These are phyloP conservation scores for Plodia interpunctella DNA, from an alignment of 1,140 invertebrate genomes.

Conservation along the genomic window DNA sequence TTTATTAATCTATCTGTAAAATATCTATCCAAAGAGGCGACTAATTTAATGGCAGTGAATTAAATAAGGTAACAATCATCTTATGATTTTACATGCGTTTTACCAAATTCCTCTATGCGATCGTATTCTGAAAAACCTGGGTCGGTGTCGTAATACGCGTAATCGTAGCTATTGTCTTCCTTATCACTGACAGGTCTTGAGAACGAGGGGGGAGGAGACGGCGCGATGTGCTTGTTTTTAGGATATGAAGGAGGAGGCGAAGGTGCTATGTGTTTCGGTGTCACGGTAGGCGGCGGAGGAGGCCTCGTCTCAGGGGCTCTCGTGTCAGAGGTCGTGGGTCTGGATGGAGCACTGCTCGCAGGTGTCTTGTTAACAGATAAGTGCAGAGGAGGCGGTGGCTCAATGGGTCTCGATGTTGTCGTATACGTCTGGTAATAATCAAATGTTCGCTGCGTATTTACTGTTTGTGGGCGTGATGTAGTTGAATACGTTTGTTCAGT, in stretches of 20 bases:
- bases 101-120: constrained; percentile 76
- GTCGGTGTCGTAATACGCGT: constrained; percentile 81
- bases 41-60: constrained; percentile 68
- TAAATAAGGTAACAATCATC: constrained; percentile 20
- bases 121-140: constrained; percentile 76
- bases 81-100: constrained; percentile 71
- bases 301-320: constrained; percentile 25
- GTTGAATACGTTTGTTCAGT: constrained; percentile 45
- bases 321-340: constrained; percentile 35
- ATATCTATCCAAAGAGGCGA: constrained; percentile 42
- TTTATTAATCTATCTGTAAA: not conserved
- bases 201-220: constrained; percentile 42
- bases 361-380: constrained; percentile 26
- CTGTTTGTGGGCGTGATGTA: constrained; percentile 40
- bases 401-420: constrained; percentile 58
- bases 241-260: constrained; percentile 37
- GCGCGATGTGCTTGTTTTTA: constrained; percentile 20
- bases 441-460: constrained; percentile 52
- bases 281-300: constrained; percentile 32
- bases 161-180: constrained; percentile 82
- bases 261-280: constrained; percentile 29
- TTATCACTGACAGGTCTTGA: constrained; percentile 55
- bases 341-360: constrained; percentile 27
- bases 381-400: constrained; percentile 28
- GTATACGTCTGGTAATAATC: constrained; percentile 66